Conservation (phyloP, 2,797 vertebrate species). For the Lithobates pipiens region DNA sequence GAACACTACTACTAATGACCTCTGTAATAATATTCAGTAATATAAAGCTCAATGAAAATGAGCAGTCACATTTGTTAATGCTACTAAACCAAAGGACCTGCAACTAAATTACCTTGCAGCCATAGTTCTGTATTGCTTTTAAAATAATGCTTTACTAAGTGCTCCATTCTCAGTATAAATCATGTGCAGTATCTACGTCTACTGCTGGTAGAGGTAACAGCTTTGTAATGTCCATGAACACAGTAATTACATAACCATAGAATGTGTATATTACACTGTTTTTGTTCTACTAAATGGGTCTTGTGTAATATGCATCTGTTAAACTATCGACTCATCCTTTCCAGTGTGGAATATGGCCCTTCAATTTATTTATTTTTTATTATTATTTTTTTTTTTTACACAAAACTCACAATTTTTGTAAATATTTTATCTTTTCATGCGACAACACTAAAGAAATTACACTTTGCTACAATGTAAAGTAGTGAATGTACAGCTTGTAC, state of each 20-base stretch:
- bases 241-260: background rate
- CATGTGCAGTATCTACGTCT: constrained; percentile 1
- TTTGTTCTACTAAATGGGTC: background rate
- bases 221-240: background rate
- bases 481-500: too few relatives aligned
- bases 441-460: too few relatives aligned
- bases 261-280: background rate
- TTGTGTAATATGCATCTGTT: too few relatives aligned
- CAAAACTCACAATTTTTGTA: too few relatives aligned
- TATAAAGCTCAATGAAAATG: constrained; percentile 60
- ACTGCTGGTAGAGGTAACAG: background rate
- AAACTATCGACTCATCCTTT: too few relatives aligned
- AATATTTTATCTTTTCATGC: too few relatives aligned
- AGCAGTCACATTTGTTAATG: constrained; percentile 22
- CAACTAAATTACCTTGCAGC: constrained; percentile 46
- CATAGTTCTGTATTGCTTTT: constrained; percentile 8
- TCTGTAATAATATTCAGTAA: constrained; percentile 42
- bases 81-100: constrained; percentile 37
- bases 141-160: constrained; percentile 55
- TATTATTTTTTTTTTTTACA: too few relatives aligned
- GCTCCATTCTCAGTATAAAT: constrained; percentile 24
- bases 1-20: constrained; percentile 35
- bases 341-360: too few relatives aligned
- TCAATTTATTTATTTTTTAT: too few relatives aligned
- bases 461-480: too few relatives aligned